Evolutionary conservation across 2,113 vertebrate species (phyloP).

Genomic region (Struthidea cinerea): DNA sequence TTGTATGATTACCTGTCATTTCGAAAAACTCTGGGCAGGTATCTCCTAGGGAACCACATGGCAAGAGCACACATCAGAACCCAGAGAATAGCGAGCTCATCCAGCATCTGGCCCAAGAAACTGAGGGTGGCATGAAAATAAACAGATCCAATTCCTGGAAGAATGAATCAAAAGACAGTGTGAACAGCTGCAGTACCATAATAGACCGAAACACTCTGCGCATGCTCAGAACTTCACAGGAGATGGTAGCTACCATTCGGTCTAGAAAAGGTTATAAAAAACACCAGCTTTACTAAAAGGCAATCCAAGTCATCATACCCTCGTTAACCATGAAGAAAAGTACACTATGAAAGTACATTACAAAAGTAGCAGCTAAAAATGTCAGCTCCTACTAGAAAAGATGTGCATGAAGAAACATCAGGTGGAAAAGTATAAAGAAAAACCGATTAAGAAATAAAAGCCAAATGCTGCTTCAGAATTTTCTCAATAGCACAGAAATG

Average conservation of each 20-base stretch:
- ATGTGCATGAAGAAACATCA: background rate
- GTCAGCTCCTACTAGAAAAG: background rate
- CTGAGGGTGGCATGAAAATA: constrained; percentile 98
- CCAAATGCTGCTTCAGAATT: background rate
- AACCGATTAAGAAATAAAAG: background rate
- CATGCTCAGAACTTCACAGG: background rate
- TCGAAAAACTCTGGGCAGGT: constrained; percentile 89
- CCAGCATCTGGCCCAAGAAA: constrained; percentile 97
- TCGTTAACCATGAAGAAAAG: background rate
- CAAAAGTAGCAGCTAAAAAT: background rate
- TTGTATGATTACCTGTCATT: constrained; percentile 82
- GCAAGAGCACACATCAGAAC: constrained; percentile 96
- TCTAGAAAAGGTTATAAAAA: background rate
- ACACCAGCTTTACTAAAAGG: background rate
- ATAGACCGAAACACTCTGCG: background rate
- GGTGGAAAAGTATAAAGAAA: background rate
- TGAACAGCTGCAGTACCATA: background rate
- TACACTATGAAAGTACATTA: background rate
- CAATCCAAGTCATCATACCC: background rate
- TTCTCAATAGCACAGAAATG: background rate
- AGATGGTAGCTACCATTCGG: background rate
- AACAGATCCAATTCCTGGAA: constrained; percentile 91
- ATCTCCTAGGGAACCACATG: constrained; percentile 98
- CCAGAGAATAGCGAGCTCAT: constrained; percentile 95
- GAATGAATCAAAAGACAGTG: constrained; percentile 18